Base-by-base conservation (phyloP, 2,888 invertebrate species). In the Andrena minutula region DNA sequence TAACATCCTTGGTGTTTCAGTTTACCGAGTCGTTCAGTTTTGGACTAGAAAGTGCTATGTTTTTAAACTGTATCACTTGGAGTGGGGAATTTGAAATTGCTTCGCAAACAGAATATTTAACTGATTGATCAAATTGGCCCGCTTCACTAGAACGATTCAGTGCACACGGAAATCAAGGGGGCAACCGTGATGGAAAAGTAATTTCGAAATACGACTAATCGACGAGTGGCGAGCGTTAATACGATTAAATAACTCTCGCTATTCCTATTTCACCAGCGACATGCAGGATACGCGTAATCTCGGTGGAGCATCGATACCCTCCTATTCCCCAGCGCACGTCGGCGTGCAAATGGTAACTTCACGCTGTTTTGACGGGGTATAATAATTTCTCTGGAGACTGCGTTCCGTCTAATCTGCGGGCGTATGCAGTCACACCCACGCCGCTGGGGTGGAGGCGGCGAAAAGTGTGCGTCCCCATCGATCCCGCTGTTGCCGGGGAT, bases 351-450 rank as follows among this genome's bases (percentile, higher is more conserved):
- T 60, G 79, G 70, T 63, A 77, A 85, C 79, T 87, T 80, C 69
- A 74, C 79, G 80, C 76, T 82, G 77, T 87, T 85, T 83, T 83
- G 73, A 86, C 83, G 74, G 74, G 80, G 72, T 70, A 74, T 87
- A 88, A 85, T 87, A 83, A 88, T 87, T 88, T 87, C 89, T 88
- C 87, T 53, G 49, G 89, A 79, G 88, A 71, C 84, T 47, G 30
- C 7, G 49, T 60, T 72, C 74, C 63, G 64, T 51, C 75, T 70
- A 78, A 82, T 72, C 30, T 51, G 49, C 47, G 49, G 23, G 32
- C 47, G 73, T 63, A 26, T 49, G 32, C 35, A 53, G 23, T 8
- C 41, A 30, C 58, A 47, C 47, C 16, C 28, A 26, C 41, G 20
- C 64, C 26, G 23, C 8, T 51, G 56, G 16, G 53, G 12, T 23